Conservation (phyloP, 2,888 invertebrate genomes). For the Argynnis bischoffii region DNA sequence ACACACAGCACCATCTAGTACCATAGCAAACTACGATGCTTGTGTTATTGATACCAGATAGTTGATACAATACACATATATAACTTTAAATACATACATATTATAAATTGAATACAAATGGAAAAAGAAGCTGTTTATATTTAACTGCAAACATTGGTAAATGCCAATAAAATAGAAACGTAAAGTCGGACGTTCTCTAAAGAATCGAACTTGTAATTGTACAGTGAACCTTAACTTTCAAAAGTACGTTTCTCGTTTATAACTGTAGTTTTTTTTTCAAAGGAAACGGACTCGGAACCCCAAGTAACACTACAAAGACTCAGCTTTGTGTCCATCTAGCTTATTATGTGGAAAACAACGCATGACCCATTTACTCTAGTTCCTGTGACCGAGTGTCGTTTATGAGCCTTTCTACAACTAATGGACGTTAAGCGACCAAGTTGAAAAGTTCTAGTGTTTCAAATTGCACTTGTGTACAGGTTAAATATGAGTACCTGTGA, state of each 20-base stretch:
- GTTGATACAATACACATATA: no score
- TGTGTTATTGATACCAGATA: no score
- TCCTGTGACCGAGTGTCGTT: slow-evolving; percentile 30
- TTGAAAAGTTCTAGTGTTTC: slow-evolving; percentile 28
- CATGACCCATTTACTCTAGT: slow-evolving; percentile 39
- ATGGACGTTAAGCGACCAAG: slow-evolving; percentile 27
- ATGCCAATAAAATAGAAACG: background rate
- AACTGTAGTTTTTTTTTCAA: slow-evolving; percentile 26
- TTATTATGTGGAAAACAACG: slow-evolving; percentile 39
- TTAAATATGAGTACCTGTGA: slow-evolving; percentile 18
- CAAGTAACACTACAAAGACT: slow-evolving; percentile 33
- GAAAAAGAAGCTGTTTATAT: no score
- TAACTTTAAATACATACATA: no score
- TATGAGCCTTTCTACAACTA: slow-evolving; percentile 30
- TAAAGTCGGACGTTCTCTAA: background rate
- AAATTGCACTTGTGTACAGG: slow-evolving; percentile 26
- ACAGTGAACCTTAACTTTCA: slow-evolving; percentile 5
- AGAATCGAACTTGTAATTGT: slow-evolving; percentile 17
- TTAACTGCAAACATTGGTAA: no score
- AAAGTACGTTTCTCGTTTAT: slow-evolving; percentile 11
- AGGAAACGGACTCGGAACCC: slow-evolving; percentile 33
- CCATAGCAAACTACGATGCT: no score
- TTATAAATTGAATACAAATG: no score
- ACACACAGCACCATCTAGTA: no score
- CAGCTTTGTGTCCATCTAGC: slow-evolving; percentile 41